Evolutionary conservation across 2,113 vertebrate genomes (phyloP).

Genomic region (Neolamprologus sp.): DNA sequence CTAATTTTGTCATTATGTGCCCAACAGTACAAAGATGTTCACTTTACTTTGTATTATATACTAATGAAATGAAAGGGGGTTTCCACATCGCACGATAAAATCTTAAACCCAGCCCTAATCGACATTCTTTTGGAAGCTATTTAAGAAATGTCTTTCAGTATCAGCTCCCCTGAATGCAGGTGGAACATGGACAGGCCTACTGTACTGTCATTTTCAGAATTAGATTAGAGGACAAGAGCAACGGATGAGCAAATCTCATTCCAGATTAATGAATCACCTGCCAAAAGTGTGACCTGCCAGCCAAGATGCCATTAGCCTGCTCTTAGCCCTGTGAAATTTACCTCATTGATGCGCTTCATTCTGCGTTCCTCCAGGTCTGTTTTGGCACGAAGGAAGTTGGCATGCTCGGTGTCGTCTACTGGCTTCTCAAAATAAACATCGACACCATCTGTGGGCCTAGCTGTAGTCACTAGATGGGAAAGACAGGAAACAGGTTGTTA

Average conservation of each 20-base stretch:
- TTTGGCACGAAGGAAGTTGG: conserved; percentile 86
- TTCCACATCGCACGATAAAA: neutral
- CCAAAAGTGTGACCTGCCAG: neutral
- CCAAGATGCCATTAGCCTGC: neutral
- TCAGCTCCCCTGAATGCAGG: neutral
- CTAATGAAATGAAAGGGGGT: neutral
- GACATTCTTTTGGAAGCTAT: neutral
- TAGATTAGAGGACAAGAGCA: neutral
- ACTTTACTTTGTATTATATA: neutral
- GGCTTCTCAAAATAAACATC: conserved; percentile 91
- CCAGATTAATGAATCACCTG: neutral
- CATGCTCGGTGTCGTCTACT: conserved; percentile 83
- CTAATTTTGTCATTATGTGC: neutral
- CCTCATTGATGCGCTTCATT: conserved; percentile 91
- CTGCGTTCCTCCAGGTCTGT: conserved; percentile 85
- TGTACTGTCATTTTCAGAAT: neutral
- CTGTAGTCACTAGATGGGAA: conserved; percentile 62
- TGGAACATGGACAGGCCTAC: neutral
- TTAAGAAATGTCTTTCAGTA: neutral
- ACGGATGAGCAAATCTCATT: neutral
- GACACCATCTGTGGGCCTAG: conserved; percentile 83
- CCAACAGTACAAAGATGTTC: neutral
- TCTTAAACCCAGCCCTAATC: neutral
- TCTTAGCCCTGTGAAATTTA: conserved; percentile 30
- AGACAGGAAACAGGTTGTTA: neutral